Percentiles rank a stretch among this genome's conserved stretches.
Evolutionary conservation across 2,888 invertebrate species (phyloP).

Genomic region (Plemyria rubiginata): DNA sequence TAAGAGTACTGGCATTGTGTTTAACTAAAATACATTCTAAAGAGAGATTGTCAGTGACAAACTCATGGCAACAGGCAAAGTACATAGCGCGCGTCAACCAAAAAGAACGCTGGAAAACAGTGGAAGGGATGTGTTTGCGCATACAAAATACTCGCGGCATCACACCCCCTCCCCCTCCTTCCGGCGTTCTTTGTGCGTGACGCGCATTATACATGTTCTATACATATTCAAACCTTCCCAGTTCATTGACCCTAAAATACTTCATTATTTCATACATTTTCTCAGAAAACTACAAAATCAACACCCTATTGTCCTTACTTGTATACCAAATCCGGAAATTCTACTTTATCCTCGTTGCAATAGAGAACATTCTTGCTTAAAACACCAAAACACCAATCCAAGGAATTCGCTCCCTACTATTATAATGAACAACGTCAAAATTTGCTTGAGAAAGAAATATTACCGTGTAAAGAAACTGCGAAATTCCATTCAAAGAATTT

Average conservation of each 20-base stretch:
- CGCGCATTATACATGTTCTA: too few relatives aligned
- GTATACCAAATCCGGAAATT: background rate
- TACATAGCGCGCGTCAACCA: too few relatives aligned
- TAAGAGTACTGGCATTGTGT: too few relatives aligned
- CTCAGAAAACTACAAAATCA: constrained; percentile 25
- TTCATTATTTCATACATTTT: constrained; percentile 18
- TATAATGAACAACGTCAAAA: constrained; percentile 13
- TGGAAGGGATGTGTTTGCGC: too few relatives aligned
- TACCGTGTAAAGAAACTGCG: background rate
- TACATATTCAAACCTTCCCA: background rate
- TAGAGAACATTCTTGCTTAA: constrained; percentile 10
- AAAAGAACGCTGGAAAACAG: too few relatives aligned
- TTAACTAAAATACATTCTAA: too few relatives aligned
- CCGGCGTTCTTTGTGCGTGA: too few relatives aligned
- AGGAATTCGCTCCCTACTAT: constrained; percentile 17
- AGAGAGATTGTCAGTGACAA: too few relatives aligned
- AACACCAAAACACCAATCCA: constrained; percentile 1
- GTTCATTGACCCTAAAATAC: constrained; percentile 14
- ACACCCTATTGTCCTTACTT: constrained; percentile 7
- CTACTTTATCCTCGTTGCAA: constrained; percentile 5
- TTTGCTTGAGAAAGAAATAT: constrained; percentile 14
- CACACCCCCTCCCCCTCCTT: too few relatives aligned
- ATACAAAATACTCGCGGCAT: too few relatives aligned
- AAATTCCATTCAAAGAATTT: constrained; percentile 4
- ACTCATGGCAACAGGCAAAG: too few relatives aligned